A percentile compares a stretch with the other conserved stretches of the same genome.
Conservation (phyloP, 2,113 vertebrate species). For the Misgurnus mizolepis region DNA sequence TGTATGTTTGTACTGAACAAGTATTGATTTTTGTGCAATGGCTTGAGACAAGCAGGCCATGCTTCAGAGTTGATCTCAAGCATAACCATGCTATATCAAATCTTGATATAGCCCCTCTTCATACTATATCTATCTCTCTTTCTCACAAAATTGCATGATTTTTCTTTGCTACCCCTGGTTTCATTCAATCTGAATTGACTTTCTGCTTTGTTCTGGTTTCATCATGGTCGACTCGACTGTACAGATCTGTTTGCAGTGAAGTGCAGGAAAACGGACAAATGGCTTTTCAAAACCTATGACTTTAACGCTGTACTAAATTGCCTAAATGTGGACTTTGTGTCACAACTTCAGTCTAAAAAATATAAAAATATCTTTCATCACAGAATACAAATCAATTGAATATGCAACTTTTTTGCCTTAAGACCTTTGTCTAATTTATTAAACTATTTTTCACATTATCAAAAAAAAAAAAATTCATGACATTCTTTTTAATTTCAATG, state of each 20-base stretch:
- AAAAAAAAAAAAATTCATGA: too few species aligned
- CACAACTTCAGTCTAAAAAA: too few species aligned
- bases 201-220: constrained; percentile 57
- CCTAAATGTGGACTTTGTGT: not conserved
- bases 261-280: constrained; percentile 49
- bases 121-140: constrained; percentile 10
- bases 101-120: constrained; percentile 54
- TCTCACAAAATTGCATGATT: constrained; percentile 39
- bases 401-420: too few species aligned
- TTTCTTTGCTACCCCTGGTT: constrained; percentile 55
- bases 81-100: constrained; percentile 59
- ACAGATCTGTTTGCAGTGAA: constrained; percentile 41
- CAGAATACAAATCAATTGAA: too few species aligned
- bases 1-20: constrained; percentile 70
- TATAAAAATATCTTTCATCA: too few species aligned
- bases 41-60: constrained; percentile 53
- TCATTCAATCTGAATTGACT: constrained; percentile 67
- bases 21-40: constrained; percentile 64
- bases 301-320: constrained; percentile 46
- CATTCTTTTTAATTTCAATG: not conserved
- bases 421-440: too few species aligned
- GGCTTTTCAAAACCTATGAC: constrained; percentile 33
- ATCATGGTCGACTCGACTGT: constrained; percentile 33
- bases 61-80: constrained; percentile 60
- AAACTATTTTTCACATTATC: too few species aligned